These are phyloP conservation scores for Holcopasites calliopsidis DNA, from an alignment of 1,140 invertebrate species.

Conservation along the genomic window DNA sequence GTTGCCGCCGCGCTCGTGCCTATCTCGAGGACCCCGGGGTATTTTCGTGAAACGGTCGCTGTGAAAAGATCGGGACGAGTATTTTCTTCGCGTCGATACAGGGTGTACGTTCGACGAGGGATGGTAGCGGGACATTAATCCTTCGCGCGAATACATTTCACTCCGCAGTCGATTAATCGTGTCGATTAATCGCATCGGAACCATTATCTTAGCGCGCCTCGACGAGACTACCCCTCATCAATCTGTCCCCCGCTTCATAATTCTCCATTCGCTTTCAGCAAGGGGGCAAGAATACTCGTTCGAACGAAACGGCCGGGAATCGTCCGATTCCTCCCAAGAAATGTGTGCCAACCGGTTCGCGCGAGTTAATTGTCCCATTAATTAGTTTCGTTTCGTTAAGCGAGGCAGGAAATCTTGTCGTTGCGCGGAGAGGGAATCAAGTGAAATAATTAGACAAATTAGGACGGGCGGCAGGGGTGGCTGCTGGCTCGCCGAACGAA, in stretches of 20 bases:
- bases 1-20: neutral
- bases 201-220: neutral
- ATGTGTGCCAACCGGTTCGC: conserved; percentile 46
- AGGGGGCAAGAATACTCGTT: conserved; percentile 10
- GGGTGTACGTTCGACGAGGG: neutral
- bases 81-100: conserved; percentile 2
- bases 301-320: neutral
- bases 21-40: neutral
- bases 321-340: conserved; percentile 24
- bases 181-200: neutral
- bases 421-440: conserved; percentile 74
- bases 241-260: neutral
- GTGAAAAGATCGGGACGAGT: neutral
- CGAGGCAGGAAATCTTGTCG: conserved; percentile 74
- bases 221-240: neutral
- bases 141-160: neutral
- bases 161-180: neutral
- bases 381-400: conserved; percentile 78
- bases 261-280: neutral
- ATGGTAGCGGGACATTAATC: neutral
- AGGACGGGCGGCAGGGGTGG: conserved; percentile 71
- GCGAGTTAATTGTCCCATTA: conserved; percentile 76
- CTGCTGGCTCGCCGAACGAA: conserved; percentile 68
- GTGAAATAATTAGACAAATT: conserved; percentile 81
- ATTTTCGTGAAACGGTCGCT: conserved; percentile 12